Evolutionary conservation across 2,888 invertebrate species (phyloP).

Genomic region (Baronia brevicornis): DNA sequence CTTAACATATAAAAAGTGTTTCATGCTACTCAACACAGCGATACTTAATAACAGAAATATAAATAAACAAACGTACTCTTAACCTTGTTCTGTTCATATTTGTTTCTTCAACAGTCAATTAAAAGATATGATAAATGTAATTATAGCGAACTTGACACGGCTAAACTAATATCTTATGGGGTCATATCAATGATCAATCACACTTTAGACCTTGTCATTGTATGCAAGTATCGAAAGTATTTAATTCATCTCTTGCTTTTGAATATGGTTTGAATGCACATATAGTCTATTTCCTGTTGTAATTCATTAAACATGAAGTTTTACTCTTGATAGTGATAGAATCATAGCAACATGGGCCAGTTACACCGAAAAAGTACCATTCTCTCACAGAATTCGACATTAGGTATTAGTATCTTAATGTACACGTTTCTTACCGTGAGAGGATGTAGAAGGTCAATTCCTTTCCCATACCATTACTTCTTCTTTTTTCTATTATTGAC

Average conservation of each 20-base stretch:
- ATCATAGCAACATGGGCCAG: too few relatives aligned
- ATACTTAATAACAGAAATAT: conserved; percentile 8
- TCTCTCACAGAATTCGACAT: too few relatives aligned
- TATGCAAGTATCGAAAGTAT: conserved; percentile 25
- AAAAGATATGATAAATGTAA: conserved; percentile 36
- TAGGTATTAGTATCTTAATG: too few relatives aligned
- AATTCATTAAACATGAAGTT: too few relatives aligned
- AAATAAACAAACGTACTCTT: conserved; percentile 7
- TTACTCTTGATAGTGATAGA: too few relatives aligned
- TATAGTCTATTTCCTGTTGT: too few relatives aligned
- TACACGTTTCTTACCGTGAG: too few relatives aligned
- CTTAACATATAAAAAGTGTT: not conserved
- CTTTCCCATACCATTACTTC: too few relatives aligned
- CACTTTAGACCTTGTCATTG: conserved; percentile 35
- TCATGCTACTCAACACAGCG: not conserved
- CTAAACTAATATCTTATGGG: conserved; percentile 49
- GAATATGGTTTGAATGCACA: too few relatives aligned
- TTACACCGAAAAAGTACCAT: too few relatives aligned
- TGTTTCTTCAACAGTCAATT: conserved; percentile 23
- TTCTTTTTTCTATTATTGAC: too few relatives aligned
- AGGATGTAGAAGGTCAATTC: too few relatives aligned
- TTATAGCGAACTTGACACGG: conserved; percentile 52
- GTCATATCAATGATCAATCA: conserved; percentile 58
- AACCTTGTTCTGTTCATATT: conserved; percentile 16
- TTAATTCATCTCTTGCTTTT: conserved; percentile 17